Evolutionary conservation across 2,888 invertebrate genomes (phyloP).

Genomic region (Eilema depressum): DNA sequence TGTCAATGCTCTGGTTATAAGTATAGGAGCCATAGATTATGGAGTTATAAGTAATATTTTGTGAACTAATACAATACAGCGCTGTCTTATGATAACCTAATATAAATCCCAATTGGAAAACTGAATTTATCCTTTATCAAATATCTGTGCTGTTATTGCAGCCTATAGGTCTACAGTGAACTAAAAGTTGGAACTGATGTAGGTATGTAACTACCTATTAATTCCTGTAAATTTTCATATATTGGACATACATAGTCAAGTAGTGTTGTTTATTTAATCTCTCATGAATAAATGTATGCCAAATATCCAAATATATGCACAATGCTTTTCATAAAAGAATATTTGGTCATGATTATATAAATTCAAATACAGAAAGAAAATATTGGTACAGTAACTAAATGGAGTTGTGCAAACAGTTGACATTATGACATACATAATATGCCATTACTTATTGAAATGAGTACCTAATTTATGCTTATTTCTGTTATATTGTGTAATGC

Average conservation of each 20-base stretch:
- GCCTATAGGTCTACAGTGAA: not conserved
- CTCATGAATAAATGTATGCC: not conserved
- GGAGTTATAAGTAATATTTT: too few relatives aligned
- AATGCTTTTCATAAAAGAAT: not conserved
- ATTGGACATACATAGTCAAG: not conserved
- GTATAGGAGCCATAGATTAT: too few relatives aligned
- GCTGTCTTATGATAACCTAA: too few relatives aligned
- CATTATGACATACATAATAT: not conserved
- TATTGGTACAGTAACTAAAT: not conserved
- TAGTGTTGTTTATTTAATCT: not conserved
- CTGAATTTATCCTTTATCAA: not conserved
- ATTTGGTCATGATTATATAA: not conserved
- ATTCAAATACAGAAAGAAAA: conserved; percentile 2
- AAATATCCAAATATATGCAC: not conserved
- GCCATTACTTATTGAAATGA: not conserved
- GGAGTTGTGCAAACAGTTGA: not conserved
- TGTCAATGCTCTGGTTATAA: too few relatives aligned
- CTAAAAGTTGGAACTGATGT: not conserved
- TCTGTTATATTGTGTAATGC: not conserved
- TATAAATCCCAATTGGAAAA: too few relatives aligned
- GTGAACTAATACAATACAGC: too few relatives aligned
- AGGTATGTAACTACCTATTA: not conserved
- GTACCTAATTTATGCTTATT: not conserved
- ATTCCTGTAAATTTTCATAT: not conserved
- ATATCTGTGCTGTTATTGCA: not conserved